Evolutionary conservation across 2,113 vertebrate species (phyloP).

Genomic region (Phylloscopus whistleri): DNA sequence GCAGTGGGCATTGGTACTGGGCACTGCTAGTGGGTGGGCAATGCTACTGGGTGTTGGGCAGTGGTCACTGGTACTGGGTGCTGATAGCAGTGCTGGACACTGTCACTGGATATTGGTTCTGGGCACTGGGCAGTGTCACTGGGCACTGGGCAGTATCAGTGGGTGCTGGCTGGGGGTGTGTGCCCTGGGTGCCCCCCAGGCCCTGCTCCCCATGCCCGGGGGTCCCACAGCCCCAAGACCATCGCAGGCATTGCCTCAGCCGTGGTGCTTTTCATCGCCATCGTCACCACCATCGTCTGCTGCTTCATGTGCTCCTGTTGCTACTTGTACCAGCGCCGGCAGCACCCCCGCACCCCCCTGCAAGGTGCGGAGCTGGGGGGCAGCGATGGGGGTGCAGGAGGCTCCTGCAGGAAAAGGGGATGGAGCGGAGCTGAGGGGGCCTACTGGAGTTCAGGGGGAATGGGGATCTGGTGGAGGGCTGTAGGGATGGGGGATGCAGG

Average conservation of each 20-base stretch:
- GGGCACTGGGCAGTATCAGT: not conserved
- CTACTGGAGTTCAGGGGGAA: not conserved
- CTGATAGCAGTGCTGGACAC: not conserved
- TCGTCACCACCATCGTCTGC: slow-evolving; percentile 53
- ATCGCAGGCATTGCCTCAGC: slow-evolving; percentile 41
- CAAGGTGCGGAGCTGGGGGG: not conserved
- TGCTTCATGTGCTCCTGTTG: slow-evolving; percentile 57
- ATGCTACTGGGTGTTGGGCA: no score
- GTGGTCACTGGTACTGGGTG: not conserved
- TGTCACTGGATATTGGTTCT: not conserved
- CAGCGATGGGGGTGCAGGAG: no score
- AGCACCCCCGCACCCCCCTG: not conserved
- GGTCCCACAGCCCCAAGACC: slow-evolving; percentile 26
- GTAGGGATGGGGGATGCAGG: not conserved
- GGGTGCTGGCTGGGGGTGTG: not conserved
- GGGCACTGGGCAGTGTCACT: not conserved
- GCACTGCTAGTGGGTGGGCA: not conserved
- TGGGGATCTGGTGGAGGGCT: not conserved
- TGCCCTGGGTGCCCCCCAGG: not conserved
- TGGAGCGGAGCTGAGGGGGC: not conserved
- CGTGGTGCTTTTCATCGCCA: slow-evolving; percentile 43
- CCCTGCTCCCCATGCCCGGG: not conserved
- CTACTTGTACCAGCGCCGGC: slow-evolving; percentile 38
- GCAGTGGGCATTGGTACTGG: no score
- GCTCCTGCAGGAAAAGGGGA: not conserved